These are phyloP conservation scores for Plagodis pulveraria DNA, from an alignment of 2,888 invertebrate genomes.

Conservation along the genomic window DNA sequence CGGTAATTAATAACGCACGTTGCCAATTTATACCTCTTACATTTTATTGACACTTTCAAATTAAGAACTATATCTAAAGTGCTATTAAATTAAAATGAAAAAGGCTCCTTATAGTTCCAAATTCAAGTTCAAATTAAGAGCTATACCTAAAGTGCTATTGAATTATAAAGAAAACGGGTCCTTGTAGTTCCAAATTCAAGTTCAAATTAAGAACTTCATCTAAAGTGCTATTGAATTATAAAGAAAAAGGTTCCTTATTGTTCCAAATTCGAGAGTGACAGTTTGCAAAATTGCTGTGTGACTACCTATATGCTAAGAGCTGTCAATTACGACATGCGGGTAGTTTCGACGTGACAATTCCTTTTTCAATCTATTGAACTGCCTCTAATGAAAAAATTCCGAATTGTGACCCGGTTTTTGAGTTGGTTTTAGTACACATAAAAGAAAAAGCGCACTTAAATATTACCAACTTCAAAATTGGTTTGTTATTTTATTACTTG, in stretches of 20 bases:
- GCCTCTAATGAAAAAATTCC: not conserved
- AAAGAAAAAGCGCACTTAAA: too few relatives aligned
- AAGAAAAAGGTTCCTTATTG: constrained; percentile 1
- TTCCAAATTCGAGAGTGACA: constrained; percentile 12
- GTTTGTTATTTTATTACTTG: too few relatives aligned
- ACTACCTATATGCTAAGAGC: constrained; percentile 9
- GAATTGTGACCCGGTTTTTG: not conserved
- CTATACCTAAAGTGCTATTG: constrained; percentile 1
- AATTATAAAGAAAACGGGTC: constrained; percentile 1
- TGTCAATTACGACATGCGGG: constrained; percentile 33
- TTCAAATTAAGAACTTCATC: constrained; percentile 17
- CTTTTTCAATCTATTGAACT: constrained; percentile 3
- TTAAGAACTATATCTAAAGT: constrained; percentile 12
- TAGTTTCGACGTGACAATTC: constrained; percentile 16
- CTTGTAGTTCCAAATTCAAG: too few relatives aligned
- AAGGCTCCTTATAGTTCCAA: constrained; percentile 4
- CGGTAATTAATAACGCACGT: constrained; percentile 13
- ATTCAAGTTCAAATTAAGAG: constrained; percentile 17
- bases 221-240: not conserved
- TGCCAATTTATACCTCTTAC: constrained; percentile 14
- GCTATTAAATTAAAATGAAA: not conserved
- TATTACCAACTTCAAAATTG: too few relatives aligned
- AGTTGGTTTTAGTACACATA: too few relatives aligned
- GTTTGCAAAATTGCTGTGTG: constrained; percentile 10
- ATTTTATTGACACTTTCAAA: constrained; percentile 14